A percentile compares a stretch with the other conserved stretches of the same genome.
These are phyloP conservation scores for Podiceps cristatus DNA, from an alignment of 2,113 vertebrate genomes.

Conservation along the genomic window DNA sequence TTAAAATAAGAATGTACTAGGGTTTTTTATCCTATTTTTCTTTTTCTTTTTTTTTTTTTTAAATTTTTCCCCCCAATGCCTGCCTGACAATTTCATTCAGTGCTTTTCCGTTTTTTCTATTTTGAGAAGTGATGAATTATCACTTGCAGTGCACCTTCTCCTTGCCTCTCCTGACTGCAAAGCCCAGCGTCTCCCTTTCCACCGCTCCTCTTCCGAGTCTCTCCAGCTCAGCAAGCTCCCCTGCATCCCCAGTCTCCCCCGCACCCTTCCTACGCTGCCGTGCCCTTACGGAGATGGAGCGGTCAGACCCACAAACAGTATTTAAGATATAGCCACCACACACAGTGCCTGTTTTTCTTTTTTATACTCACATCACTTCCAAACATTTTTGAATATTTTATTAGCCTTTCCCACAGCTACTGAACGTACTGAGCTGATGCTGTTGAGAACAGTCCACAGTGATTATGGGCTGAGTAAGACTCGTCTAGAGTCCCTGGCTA, in stretches of 20 bases:
- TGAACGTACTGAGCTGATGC: not conserved
- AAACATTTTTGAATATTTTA: not conserved
- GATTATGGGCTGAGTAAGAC: not conserved
- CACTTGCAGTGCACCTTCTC: not conserved
- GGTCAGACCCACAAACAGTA: not conserved
- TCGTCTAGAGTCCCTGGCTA: not conserved
- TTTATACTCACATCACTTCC: not conserved
- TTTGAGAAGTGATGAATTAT: not conserved
- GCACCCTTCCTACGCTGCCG: fast-evolving
- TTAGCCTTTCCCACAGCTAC: not conserved
- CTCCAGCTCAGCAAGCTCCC: not conserved
- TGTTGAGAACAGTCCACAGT: not conserved
- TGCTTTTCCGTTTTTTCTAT: not conserved
- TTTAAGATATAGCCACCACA: not conserved
- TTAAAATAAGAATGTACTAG: not conserved
- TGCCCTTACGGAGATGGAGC: not conserved
- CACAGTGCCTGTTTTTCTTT: not conserved
- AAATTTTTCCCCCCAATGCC: not conserved
- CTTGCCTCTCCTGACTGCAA: not conserved
- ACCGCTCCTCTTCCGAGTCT: not conserved
- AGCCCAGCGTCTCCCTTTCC: not conserved
- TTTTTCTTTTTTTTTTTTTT: not conserved
- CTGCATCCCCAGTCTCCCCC: no score
- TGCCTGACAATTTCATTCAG: not conserved
- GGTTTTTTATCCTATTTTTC: not conserved